Evolutionary conservation across 2,888 invertebrate genomes (phyloP).

Genomic region (Sarcophaga carnaria): DNA sequence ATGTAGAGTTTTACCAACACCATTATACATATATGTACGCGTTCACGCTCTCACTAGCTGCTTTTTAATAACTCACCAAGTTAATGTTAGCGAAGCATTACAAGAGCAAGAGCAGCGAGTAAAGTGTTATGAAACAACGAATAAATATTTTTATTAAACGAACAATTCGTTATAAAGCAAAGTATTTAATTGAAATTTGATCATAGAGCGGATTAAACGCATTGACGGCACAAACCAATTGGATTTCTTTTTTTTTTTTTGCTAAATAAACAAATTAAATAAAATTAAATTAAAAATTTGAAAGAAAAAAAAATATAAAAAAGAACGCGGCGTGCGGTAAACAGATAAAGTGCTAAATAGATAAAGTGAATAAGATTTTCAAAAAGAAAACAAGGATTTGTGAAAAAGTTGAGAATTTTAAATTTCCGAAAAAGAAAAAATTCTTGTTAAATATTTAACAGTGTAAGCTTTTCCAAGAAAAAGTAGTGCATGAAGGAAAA

Average conservation of each 20-base stretch:
- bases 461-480: no score
- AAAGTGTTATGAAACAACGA: constrained; percentile 35
- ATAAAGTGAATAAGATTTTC: not conserved
- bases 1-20: constrained; percentile 62
- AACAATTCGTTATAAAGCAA: constrained; percentile 30
- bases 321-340: constrained; percentile 39
- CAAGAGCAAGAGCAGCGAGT: constrained; percentile 12
- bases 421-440: not conserved
- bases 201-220: constrained; percentile 45
- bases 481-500: no score
- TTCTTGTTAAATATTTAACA: not conserved
- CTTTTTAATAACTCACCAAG: not conserved
- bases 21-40: not conserved
- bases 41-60: not conserved
- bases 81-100: not conserved
- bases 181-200: constrained; percentile 61
- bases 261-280: not conserved
- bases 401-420: not conserved
- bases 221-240: constrained; percentile 49
- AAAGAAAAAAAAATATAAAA: not conserved
- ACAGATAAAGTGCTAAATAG: not conserved
- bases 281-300: not conserved
- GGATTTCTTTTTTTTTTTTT: constrained; percentile 4
- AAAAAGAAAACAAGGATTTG: not conserved
- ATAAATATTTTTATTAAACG: constrained; percentile 16